Evolutionary conservation across 2,797 vertebrate species (phyloP), one percentile per base, ranked within the genome.

Genomic region (Pseudocheirus occidentalis): DNA sequence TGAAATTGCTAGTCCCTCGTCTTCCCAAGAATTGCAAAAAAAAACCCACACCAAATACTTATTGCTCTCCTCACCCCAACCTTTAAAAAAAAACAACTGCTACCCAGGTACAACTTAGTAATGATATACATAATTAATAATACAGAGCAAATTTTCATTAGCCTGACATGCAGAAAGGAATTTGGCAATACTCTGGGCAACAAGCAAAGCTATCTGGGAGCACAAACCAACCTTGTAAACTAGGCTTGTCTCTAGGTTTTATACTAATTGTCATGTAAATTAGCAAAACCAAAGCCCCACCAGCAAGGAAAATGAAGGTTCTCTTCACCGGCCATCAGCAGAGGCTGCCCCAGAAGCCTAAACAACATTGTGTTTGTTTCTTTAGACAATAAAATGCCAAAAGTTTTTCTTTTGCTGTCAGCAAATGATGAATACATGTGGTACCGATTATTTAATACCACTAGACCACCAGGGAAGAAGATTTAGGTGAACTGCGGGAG

Each of bases 401-500:
- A 97, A 98, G 98, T 98, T 99, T 98, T 98, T 97, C 97, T 98
- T 98, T 98, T 97, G 98, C 98, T 99, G 98, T 99, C 98, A 99
- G 98, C 97, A 98, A 98, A 99, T 99, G 98, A 98, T 99, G 98
- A 98, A 99, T 99, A 98, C 98, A 98, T 98, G 98, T 98, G 98
- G 98, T 98, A 98, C 98, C 96, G 95, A 99, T 99, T 99, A 99
- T 98, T 99, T 99, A 99, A 99, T 99, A 99, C 98, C 98, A 98
- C 98, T 92, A 98, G 99, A 99, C 98, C 99, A 99, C 99, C 98
- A 98, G 99, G 99, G 99, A 99, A 98, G 98, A 98, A 99, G 99
- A 99, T 99, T 99, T 99, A 99, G 98, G 98, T 99, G 98, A 99
- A 98, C 98, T 98, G 98, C 98, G 62, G 98, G 98, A 99, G 98